These are phyloP conservation scores for Cancer borealis DNA, from an alignment of 2,888 invertebrate genomes.

Conservation along the genomic window DNA sequence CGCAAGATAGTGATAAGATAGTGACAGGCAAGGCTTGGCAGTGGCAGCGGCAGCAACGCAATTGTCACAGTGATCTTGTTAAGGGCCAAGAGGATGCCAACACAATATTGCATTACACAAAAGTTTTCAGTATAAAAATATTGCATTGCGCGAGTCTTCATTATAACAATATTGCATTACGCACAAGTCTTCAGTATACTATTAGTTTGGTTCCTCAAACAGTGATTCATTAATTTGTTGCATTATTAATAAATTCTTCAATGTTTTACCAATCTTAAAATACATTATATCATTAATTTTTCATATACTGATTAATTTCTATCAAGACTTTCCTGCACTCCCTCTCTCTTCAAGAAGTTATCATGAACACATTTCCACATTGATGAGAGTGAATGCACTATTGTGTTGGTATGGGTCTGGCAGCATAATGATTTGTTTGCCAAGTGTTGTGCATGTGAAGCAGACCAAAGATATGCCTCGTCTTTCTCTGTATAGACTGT, in stretches of 20 bases:
- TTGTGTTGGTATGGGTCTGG: conserved; percentile 57
- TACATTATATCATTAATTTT: no score
- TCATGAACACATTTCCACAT: background rate
- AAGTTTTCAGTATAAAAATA: no score
- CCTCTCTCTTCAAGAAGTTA: background rate
- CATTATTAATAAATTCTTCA: no score
- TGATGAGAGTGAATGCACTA: conserved; percentile 25
- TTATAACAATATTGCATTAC: no score
- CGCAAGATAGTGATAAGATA: conserved; percentile 54
- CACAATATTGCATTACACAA: conserved; percentile 55
- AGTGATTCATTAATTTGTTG: no score
- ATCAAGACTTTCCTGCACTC: no score
- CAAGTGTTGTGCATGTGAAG: conserved; percentile 41
- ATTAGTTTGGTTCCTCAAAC: no score
- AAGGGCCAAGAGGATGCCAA: conserved; percentile 45
- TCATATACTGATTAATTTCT: no score
- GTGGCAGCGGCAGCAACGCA: conserved; percentile 69
- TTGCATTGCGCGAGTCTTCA: no score
- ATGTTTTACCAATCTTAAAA: no score
- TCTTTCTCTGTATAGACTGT: background rate
- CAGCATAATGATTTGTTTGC: conserved; percentile 57
- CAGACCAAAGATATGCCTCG: background rate
- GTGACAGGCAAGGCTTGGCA: conserved; percentile 64
- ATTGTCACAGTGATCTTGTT: conserved; percentile 69
- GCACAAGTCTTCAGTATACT: no score